A percentile compares a stretch with the other conserved stretches of the same genome.
These are phyloP conservation scores for Cetoscarus ocellatus DNA, from an alignment of 2,797 vertebrate species.

Conservation along the genomic window DNA sequence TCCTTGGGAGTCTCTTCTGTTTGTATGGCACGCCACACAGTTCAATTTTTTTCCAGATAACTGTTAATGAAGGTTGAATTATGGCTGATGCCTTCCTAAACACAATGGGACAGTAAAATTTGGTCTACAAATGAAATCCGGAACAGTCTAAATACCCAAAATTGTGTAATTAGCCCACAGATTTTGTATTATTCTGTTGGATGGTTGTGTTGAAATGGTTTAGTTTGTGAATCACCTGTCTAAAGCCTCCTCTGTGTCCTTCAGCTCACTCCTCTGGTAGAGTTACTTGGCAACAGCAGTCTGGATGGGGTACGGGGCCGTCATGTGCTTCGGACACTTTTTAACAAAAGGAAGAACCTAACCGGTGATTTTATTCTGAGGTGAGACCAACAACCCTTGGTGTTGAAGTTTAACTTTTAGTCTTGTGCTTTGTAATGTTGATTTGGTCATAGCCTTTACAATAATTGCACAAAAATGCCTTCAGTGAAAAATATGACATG, in stretches of 20 bases:
- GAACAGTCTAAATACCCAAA: no score
- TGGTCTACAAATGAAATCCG: no score
- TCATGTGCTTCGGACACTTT: conserved; percentile 88
- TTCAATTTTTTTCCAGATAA: no score
- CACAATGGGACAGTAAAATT: no score
- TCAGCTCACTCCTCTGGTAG: conserved; percentile 89
- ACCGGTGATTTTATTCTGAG: conserved; percentile 84
- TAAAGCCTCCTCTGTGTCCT: background rate
- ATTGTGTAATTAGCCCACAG: no score
- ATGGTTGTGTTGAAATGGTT: background rate
- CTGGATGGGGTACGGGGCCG: conserved; percentile 89
- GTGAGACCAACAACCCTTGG: conserved; percentile 63
- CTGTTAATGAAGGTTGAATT: no score
- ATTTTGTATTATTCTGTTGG: no score
- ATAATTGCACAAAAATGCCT: background rate
- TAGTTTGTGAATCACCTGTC: background rate
- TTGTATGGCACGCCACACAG: no score
- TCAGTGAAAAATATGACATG: background rate
- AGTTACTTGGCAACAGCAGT: conserved; percentile 86
- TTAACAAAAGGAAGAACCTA: conserved; percentile 82
- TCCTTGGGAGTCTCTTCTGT: no score
- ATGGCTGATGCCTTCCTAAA: no score
- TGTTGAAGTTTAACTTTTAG: background rate
- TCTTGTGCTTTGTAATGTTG: background rate
- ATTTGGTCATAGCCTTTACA: background rate